These are phyloP conservation scores for Rhamnusium bicolor DNA, from an alignment of 2,888 invertebrate genomes.

Conservation along the genomic window DNA sequence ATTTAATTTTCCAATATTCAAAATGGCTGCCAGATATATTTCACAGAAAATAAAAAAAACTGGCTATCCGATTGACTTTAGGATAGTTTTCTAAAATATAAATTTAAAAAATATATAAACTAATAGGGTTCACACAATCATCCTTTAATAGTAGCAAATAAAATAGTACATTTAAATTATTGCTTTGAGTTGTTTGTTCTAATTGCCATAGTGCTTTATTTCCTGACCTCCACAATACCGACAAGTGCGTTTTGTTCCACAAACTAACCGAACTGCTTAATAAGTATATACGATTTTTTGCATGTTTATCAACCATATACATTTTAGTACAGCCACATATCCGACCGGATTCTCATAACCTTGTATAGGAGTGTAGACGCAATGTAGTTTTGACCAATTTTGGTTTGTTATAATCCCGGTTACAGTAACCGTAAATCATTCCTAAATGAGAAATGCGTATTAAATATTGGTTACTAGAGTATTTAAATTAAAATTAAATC, in stretches of 20 bases:
- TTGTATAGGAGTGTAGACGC: neutral
- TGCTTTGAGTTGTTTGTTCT: too few relatives aligned
- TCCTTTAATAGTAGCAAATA: too few relatives aligned
- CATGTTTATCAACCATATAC: neutral
- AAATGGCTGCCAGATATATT: neutral
- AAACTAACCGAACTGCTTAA: neutral
- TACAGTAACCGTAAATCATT: conserved; percentile 1
- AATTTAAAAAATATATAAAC: too few relatives aligned
- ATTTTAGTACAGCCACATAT: neutral
- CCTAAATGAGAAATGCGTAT: neutral
- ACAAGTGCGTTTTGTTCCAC: neutral
- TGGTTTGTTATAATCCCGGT: neutral
- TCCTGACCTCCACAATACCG: neutral
- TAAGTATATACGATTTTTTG: neutral
- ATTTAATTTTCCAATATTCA: too few relatives aligned
- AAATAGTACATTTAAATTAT: too few relatives aligned
- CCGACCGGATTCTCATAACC: neutral
- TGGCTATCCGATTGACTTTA: too few relatives aligned
- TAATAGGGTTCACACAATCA: too few relatives aligned
- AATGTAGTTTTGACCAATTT: neutral
- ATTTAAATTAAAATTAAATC: neutral
- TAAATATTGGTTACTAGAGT: neutral
- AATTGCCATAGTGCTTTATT: neutral
- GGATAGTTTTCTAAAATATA: too few relatives aligned
- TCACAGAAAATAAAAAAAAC: neutral